phyloP scores from a whole-genome alignment of 2,113 vertebrate genomes.

The Cricetomys ansorgei region DNA sequence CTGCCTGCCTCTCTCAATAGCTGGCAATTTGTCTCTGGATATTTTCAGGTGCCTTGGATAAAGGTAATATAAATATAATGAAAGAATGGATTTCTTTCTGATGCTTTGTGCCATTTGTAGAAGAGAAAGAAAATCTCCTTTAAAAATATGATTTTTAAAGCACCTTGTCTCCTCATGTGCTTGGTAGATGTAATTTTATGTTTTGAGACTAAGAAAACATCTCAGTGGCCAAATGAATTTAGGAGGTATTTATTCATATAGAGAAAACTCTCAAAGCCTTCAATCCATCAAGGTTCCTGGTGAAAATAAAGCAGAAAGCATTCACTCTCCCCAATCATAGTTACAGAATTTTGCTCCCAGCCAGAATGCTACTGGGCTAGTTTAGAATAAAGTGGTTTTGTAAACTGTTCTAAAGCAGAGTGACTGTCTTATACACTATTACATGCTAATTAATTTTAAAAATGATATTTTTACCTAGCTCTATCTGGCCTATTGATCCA shows the following conservation, averaged over 20 bases:
- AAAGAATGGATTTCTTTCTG: slow-evolving; percentile 71
- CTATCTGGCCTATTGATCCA: background rate
- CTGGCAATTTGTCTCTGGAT: slow-evolving; percentile 67
- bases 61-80: slow-evolving; percentile 74
- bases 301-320: slow-evolving; percentile 28
- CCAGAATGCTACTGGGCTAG: background rate
- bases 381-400: background rate
- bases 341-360: background rate
- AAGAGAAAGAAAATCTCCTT: slow-evolving; percentile 51
- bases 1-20: slow-evolving; percentile 67
- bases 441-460: background rate
- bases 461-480: background rate
- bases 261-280: slow-evolving; percentile 21
- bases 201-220: slow-evolving; percentile 12
- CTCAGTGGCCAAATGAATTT: slow-evolving; percentile 32
- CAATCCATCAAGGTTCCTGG: background rate
- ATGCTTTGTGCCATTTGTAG: slow-evolving; percentile 48
- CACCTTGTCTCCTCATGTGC: background rate
- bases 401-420: background rate
- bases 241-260: slow-evolving; percentile 22
- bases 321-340: background rate
- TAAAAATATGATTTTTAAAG: slow-evolving; percentile 52
- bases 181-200: background rate
- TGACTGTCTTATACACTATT: background rate
- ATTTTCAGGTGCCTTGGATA: slow-evolving; percentile 74